These are phyloP conservation scores for Aricia agestis DNA, from an alignment of 1,140 invertebrate genomes.

Conservation along the genomic window DNA sequence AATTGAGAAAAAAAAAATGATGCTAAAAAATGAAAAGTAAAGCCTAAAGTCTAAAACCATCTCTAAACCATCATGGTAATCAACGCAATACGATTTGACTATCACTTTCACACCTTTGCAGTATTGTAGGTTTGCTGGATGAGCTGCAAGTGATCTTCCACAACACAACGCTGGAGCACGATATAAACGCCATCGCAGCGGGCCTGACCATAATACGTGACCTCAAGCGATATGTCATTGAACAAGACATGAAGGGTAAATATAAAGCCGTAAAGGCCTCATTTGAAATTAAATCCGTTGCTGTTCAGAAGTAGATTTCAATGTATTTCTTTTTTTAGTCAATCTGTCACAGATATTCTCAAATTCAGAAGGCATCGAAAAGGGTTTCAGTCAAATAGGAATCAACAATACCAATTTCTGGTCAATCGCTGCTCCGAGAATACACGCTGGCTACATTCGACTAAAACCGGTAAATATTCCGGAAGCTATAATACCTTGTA, in stretches of 20 bases:
- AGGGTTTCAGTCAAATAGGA: slow-evolving; percentile 38
- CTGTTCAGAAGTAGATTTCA: background rate
- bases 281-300: background rate
- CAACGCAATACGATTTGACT: too few relatives aligned
- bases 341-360: slow-evolving; percentile 43
- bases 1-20: too few relatives aligned
- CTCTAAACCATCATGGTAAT: too few relatives aligned
- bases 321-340: slow-evolving; percentile 34
- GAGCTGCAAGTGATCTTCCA: slow-evolving; percentile 65
- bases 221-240: slow-evolving; percentile 48
- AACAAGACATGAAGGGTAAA: slow-evolving; percentile 38
- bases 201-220: slow-evolving; percentile 44
- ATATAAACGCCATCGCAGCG: slow-evolving; percentile 40
- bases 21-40: too few relatives aligned
- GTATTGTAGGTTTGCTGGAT: slow-evolving; percentile 46
- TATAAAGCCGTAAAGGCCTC: background rate
- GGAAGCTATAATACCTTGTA: background rate
- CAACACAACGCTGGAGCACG: slow-evolving; percentile 43
- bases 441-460: slow-evolving; percentile 45
- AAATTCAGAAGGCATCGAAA: slow-evolving; percentile 42
- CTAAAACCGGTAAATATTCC: slow-evolving; percentile 45
- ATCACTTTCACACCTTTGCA: slow-evolving; percentile 23
- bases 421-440: slow-evolving; percentile 51
- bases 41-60: too few relatives aligned
- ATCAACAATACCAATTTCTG: slow-evolving; percentile 67